Evolutionary conservation across 1,140 invertebrate genomes (phyloP).

Genomic region (Drosophila sulfurigaster): DNA sequence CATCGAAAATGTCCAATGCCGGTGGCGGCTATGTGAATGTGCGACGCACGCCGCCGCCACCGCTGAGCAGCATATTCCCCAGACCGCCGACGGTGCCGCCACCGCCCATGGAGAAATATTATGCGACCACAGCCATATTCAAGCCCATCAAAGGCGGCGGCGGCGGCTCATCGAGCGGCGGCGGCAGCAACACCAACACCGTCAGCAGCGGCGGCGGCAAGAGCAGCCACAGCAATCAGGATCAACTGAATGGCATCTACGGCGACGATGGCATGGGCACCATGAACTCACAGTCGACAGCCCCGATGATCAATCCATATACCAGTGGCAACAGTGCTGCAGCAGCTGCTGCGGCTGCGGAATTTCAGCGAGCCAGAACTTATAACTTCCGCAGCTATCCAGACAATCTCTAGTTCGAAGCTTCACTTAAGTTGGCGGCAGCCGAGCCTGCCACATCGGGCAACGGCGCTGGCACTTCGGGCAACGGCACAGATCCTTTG

Average conservation of each 20-base stretch:
- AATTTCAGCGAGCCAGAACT: constrained; percentile 82
- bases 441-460: constrained; percentile 21
- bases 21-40: constrained; percentile 83
- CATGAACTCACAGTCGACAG: constrained; percentile 81
- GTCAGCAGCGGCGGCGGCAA: constrained; percentile 73
- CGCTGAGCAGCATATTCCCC: constrained; percentile 87
- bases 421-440: constrained; percentile 72
- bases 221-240: constrained; percentile 77
- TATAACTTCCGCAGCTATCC: constrained; percentile 84
- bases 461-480: constrained; percentile 28
- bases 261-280: constrained; percentile 82
- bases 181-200: constrained; percentile 62
- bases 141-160: constrained; percentile 72
- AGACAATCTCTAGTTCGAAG: constrained; percentile 84
- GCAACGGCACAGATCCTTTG: constrained; percentile 38
- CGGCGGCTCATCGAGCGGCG: constrained; percentile 58
- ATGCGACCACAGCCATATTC: constrained; percentile 87
- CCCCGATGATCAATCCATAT: constrained; percentile 83
- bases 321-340: constrained; percentile 60
- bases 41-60: constrained; percentile 83
- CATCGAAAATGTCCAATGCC: constrained; percentile 78
- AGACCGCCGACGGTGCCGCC: constrained; percentile 88
- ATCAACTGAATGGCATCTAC: constrained; percentile 72
- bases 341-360: constrained; percentile 67
- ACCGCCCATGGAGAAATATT: constrained; percentile 91